Percentiles rank a stretch among this genome's conserved stretches.
Evolutionary conservation across 2,888 invertebrate species (phyloP).

Genomic region (Deilephila porcellus): DNA sequence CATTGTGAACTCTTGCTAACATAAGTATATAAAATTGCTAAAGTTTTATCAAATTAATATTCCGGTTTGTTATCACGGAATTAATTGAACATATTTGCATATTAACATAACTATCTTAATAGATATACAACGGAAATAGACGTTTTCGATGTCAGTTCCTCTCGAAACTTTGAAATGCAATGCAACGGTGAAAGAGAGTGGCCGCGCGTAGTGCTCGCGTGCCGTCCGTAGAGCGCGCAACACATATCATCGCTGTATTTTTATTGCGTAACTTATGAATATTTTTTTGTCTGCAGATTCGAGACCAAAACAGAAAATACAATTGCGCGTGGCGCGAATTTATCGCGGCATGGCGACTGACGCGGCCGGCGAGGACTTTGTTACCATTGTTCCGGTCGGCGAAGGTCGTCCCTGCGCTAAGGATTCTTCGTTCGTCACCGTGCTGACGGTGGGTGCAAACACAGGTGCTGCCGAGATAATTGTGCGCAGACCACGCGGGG

Average conservation of each 20-base stretch:
- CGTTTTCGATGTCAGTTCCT: conserved; percentile 46
- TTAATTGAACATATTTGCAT: background rate
- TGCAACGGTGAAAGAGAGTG: conserved; percentile 78
- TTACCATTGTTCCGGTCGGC: conserved; percentile 85
- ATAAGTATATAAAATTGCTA: background rate
- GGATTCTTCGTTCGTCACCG: conserved; percentile 84
- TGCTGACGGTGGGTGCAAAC: conserved; percentile 83
- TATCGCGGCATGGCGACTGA: conserved; percentile 80
- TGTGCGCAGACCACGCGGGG: conserved; percentile 94
- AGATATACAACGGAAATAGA: background rate
- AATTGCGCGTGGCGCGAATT: conserved; percentile 62
- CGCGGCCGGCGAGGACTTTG: conserved; percentile 80
- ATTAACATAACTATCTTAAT: background rate
- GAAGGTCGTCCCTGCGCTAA: conserved; percentile 68
- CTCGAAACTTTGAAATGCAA: conserved; percentile 63
- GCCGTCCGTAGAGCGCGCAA: conserved; percentile 62
- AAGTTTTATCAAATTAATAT: background rate
- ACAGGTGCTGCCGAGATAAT: conserved; percentile 89
- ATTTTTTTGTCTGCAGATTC: conserved; percentile 76
- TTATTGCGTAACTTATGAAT: conserved; percentile 72
- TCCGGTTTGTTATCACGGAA: conserved; percentile 3
- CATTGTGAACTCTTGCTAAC: conserved; percentile 33
- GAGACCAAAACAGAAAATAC: conserved; percentile 60
- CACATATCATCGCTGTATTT: conserved; percentile 58
- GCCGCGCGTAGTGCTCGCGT: conserved; percentile 64